Conservation (phyloP, 2,888 invertebrate species). For the Tyria jacobaeae region DNA sequence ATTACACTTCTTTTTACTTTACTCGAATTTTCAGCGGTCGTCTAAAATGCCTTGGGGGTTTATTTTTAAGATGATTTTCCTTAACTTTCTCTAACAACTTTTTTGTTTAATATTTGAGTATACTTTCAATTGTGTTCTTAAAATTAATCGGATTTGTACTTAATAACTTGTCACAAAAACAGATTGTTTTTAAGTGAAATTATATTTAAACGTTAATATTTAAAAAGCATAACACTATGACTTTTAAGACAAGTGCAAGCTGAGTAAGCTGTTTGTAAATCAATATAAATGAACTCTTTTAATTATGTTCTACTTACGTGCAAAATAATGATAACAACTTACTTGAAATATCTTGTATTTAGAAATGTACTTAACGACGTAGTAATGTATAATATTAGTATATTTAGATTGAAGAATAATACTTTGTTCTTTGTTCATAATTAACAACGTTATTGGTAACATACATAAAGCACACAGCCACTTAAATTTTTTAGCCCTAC, state of each 20-base stretch:
- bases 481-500: no score
- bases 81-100: not conserved
- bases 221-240: not conserved
- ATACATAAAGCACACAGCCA: no score
- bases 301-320: no score
- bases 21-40: no score
- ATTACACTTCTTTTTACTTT: no score
- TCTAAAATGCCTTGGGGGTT: conserved; percentile 22
- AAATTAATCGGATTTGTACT: conserved; percentile 35
- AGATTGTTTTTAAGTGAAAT: conserved; percentile 31
- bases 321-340: no score
- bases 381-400: no score
- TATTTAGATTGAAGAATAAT: no score
- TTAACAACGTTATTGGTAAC: no score
- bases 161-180: conserved; percentile 45
- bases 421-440: no score
- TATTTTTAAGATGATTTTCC: conserved; percentile 20
- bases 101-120: conserved; percentile 15
- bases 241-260: not conserved
- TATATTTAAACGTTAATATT: conserved; percentile 24
- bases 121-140: conserved; percentile 28
- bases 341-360: no score
- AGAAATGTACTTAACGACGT: no score
- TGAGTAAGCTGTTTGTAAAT: not conserved
- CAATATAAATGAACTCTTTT: not conserved